A percentile compares a stretch with the other conserved stretches of the same genome.
Conservation (phyloP, 2,888 invertebrate genomes). For the Lasius fuliginosus region DNA sequence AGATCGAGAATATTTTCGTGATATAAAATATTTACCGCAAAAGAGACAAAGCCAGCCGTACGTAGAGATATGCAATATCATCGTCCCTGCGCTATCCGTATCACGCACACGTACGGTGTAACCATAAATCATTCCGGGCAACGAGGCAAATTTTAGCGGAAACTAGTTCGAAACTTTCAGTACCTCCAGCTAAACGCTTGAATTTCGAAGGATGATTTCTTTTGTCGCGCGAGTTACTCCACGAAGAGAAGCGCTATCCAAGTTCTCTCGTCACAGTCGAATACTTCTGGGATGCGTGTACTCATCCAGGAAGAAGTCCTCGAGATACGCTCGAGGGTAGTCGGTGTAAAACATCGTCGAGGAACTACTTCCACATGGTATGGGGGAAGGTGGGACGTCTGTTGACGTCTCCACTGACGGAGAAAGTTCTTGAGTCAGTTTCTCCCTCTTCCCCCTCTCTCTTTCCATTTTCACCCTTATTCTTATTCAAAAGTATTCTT, state of each 20-base stretch:
- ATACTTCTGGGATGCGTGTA: conserved; percentile 39
- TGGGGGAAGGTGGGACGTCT: not conserved
- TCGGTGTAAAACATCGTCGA: conserved; percentile 44
- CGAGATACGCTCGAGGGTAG: conserved; percentile 51
- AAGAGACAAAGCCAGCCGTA: not conserved
- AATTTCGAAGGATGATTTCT: conserved; percentile 51
- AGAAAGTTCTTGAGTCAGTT: conserved; percentile 15
- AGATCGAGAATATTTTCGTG: not conserved
- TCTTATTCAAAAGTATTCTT: not conserved
- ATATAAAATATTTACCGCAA: not conserved
- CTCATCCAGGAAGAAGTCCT: conserved; percentile 49
- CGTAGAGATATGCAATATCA: not conserved
- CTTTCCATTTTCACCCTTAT: not conserved
- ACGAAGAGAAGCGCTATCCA: conserved; percentile 17
- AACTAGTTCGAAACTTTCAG: conserved; percentile 39
- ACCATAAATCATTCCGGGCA: conserved; percentile 19
- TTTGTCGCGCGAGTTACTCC: conserved; percentile 34
- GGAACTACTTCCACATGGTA: conserved; percentile 20
- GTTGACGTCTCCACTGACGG: conserved; percentile 21
- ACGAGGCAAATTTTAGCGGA: conserved; percentile 27
- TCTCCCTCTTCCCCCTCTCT: not conserved
- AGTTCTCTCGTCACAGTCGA: conserved; percentile 40
- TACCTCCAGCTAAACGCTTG: conserved; percentile 28
- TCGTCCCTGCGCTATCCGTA: not conserved
- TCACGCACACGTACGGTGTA: conserved; percentile 1